Conservation (phyloP, 2,113 vertebrate species). For the Ursus arctos region DNA sequence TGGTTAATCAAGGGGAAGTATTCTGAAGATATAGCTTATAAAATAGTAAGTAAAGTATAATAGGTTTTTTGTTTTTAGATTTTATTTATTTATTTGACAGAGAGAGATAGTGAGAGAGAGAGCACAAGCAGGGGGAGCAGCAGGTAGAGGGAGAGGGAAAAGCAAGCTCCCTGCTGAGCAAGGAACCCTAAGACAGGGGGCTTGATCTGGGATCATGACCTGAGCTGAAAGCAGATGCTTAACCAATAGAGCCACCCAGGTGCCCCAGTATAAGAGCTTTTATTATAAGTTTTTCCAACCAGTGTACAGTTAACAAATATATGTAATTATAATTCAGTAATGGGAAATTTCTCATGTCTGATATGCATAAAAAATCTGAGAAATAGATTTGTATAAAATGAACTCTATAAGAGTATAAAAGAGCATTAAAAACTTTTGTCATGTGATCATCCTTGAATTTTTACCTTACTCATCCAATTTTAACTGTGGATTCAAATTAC, state of each 20-base stretch:
- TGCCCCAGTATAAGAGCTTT: background rate
- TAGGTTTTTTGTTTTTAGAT: background rate
- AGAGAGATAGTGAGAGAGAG: background rate
- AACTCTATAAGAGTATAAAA: background rate
- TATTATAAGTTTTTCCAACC: background rate
- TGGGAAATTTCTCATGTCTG: background rate
- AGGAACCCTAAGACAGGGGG: background rate
- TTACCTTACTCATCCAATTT: background rate
- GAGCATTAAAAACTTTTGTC: background rate
- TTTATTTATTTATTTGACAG: background rate
- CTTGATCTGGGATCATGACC: no score
- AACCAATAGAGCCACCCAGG: background rate
- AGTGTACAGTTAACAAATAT: background rate
- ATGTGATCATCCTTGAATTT: background rate
- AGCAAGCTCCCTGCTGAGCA: background rate
- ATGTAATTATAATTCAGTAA: background rate
- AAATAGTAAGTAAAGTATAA: background rate
- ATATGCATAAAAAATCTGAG: background rate
- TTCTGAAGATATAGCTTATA: background rate
- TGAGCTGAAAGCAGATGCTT: background rate
- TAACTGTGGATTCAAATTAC: background rate
- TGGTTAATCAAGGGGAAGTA: background rate
- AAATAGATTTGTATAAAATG: background rate
- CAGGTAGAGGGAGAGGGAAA: background rate
- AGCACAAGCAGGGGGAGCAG: background rate